Base-by-base conservation (phyloP, 1,140 invertebrate species). In the Zaprionus ornatus region DNA sequence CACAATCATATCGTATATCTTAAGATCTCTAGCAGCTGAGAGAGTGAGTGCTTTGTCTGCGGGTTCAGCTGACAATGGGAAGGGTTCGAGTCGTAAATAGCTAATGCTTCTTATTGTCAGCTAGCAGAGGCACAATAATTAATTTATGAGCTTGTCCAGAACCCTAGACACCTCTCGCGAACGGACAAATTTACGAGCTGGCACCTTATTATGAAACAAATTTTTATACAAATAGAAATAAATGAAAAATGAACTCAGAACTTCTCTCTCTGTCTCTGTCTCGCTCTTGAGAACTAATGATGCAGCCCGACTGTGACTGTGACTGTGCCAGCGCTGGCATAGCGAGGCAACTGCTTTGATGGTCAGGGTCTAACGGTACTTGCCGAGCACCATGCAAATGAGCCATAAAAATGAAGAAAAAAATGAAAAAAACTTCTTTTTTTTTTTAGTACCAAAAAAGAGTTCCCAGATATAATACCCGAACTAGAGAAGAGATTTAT, bases 131-230 rank as follows among this genome's bases (percentile, higher is more conserved):
- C 54, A 76, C 78, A 83, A 90, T 90, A 90, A 90, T 90, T 67
- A 80, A 90, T 85, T 90, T 85, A 90, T 82, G 86, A 73, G 19
- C 67, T 73, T 77, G 68, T 29, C 23, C 61, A 73, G 69, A 77
- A 62, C 48, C 40, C 48, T 57, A 9, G 25, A 19, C 57, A 70
- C 67, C 61, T 63, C 40, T n/a, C 7, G n/a, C 0, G 17, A 17
- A 62, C 40, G 19, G 19, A 61, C 74, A 85, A 84, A 87, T 87
- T 87, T 87, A 87, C 61, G 84, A 88, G 62, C 64, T 80, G 67
- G 56, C 84, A 88, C 55, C 80, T 88, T 71, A 84, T 90, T 88
- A 88, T 90, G 62, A 79, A 81, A 90, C 77, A 84, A 88, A 88
- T 78, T 80, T 68, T 50, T 61, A 63, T 57, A 77, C 68, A 76